Evolutionary conservation across 2,888 invertebrate species (phyloP), one percentile per base, ranked within the genome.

Genomic region (Phania funesta): DNA sequence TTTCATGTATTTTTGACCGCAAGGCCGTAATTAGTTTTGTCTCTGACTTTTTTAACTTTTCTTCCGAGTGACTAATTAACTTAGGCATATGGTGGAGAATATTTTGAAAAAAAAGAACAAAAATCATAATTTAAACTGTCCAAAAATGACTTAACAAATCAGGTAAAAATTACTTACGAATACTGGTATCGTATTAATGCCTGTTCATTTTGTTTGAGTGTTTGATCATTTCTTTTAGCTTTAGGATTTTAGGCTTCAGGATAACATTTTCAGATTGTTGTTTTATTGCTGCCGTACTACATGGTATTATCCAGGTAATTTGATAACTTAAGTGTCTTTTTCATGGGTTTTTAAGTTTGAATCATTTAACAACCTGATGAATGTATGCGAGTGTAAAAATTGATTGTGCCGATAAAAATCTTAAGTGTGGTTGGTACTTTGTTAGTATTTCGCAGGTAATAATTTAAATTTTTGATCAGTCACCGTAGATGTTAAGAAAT

Each of bases 1-100:
- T 48, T 46, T 67, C 58, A 67, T 60, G n/a, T 56, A 32, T 18
- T 60, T 29, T 58, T 32, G 41, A 68, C 68, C 68, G 52, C 58
- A 76, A 76, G 50, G 68, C 50, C 38, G 32, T 76, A 60, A 68
- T 76, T 68, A 52, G 60, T 67, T 60, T 41, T 58, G 38, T 60
- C 44, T 67, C 29, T 9, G 29, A 26, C n/a, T 38, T 38, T n/a
- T 26, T 32, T 48, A 20, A 8, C 8, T 18, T 50, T 18, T 48
- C 24, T 7, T 13, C 54, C 8, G 52, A 8, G 9, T 41, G 29
- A 44, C 11, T 58, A 26, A 29, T 16, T 60, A 29, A 1, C 20
- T 46, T 46, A n/a, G n/a, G 9, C 35, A 13, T 38, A 64, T 22
- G 32, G 22, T 64, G 32, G 48, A 22, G 18, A 46, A 26, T 6